These are phyloP conservation scores for Zhuqinia jingwanae DNA, from an alignment of 2,888 invertebrate species.

Conservation along the genomic window DNA sequence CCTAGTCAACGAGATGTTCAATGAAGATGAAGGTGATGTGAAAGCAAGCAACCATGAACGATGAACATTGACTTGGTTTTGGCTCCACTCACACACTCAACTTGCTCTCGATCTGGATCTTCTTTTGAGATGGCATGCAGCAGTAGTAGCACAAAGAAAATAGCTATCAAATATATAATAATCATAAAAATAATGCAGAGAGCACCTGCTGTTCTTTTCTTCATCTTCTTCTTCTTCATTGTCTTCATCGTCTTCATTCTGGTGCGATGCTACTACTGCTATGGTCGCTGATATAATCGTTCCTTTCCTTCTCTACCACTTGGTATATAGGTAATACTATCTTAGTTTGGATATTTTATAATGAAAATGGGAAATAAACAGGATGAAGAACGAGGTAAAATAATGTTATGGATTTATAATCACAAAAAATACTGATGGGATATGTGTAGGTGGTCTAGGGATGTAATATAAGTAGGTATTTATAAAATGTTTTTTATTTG, in stretches of 20 bases:
- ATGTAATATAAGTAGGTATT: no score
- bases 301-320: constrained; percentile 53
- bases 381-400: no score
- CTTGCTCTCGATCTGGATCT: not conserved
- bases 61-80: constrained; percentile 64
- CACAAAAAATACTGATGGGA: no score
- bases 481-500: no score
- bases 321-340: no score
- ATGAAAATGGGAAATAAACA: no score
- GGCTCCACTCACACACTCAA: not conserved
- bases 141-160: not conserved
- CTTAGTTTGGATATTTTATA: no score
- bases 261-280: not conserved
- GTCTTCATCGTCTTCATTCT: not conserved
- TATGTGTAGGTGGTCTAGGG: no score
- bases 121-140: not conserved
- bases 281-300: constrained; percentile 53
- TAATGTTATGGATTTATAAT: constrained; percentile 32
- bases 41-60: constrained; percentile 66
- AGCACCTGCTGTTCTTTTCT: constrained; percentile 61
- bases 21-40: constrained; percentile 48
- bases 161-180: constrained; percentile 41
- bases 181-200: constrained; percentile 36
- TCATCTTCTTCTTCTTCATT: not conserved
- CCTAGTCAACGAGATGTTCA: no score